Evolutionary conservation across 2,888 invertebrate species (phyloP), one percentile per base, ranked within the genome.

Genomic region (Dryococelus australis): DNA sequence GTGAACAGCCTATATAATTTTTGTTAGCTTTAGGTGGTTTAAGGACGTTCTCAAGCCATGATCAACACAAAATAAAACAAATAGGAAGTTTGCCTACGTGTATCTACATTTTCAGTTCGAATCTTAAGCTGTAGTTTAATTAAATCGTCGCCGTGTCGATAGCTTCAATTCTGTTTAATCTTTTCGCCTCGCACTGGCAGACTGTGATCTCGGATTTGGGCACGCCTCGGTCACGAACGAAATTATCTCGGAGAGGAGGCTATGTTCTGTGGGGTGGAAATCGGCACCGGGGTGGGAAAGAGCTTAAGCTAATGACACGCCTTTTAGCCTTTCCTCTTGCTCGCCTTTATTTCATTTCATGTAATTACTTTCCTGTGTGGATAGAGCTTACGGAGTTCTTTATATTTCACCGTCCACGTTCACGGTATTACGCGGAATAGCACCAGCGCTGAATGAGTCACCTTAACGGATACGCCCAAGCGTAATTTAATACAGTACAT

Each of bases 281-380:
- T n/a, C 65, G n/a, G 65, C 65, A 65, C 65, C n/a, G 24, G 65
- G n/a, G 65, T 65, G 65, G 51, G 65, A 65, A n/a, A 65, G 65
- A 24, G 65, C 6, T 65, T 65, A 65, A 65, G 65, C 24, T 65
- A 65, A 65, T 65, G 65, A 65, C 65, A 65, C 24, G 65, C n/a
- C 65, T 65, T 65, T 65, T 65, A 65, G 13, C 65, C 65, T n/a
- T 65, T 20, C 65, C n/a, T 20, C 20, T 20, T 6, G 8, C n/a
- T 65, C n/a, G 20, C 1, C 16, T 65, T 65, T 65, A 65, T 65
- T 65, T 24, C 65, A 65, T 65, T 24, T 20, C 65, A 8, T 24
- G 65, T 65, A 65, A 65, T 65, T 65, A 65, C 65, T 65, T 65
- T 24, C 1, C 65, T 65, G 65, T 20, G 65, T n/a, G 65, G 65